Conservation (phyloP, 1,140 invertebrate species). For the Bombus consobrinus region DNA sequence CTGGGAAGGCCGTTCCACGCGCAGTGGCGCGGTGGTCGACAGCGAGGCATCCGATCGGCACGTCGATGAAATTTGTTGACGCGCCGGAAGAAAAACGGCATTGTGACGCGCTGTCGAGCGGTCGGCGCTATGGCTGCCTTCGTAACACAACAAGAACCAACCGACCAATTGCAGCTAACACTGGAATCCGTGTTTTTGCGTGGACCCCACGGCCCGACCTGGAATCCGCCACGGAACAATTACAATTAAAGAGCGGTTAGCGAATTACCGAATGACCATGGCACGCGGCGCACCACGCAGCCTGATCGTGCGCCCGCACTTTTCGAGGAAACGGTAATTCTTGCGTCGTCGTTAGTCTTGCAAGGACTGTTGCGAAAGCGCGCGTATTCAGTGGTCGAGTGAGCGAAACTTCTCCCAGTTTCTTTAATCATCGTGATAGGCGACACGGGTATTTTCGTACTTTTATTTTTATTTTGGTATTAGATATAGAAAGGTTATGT, state of each 20-base stretch:
- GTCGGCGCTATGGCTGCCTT: neutral
- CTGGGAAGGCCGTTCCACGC: slow-evolving; percentile 15
- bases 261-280: slow-evolving; percentile 80
- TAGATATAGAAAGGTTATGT: neutral
- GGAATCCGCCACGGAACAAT: slow-evolving; percentile 81
- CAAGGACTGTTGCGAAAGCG: neutral
- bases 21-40: slow-evolving; percentile 28
- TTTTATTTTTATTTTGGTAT: neutral
- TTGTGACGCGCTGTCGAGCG: slow-evolving; percentile 67
- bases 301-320: slow-evolving; percentile 46
- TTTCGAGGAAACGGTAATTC: slow-evolving; percentile 65
- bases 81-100: slow-evolving; percentile 72
- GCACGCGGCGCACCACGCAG: slow-evolving; percentile 73
- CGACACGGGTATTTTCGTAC: neutral
- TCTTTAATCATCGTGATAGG: neutral
- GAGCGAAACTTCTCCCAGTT: neutral
- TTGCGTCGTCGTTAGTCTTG: slow-evolving; percentile 31
- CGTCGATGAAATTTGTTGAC: slow-evolving; percentile 75
- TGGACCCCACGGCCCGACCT: slow-evolving; percentile 71
- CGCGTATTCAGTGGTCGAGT: no score
- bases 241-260: slow-evolving; percentile 83
- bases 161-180: slow-evolving; percentile 80
- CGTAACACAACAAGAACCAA: slow-evolving; percentile 72
- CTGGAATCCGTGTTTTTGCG: slow-evolving; percentile 80
- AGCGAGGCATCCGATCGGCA: slow-evolving; percentile 66